These are phyloP conservation scores for Ptiloglossa arizonensis DNA, from an alignment of 1,140 invertebrate species.

Conservation along the genomic window DNA sequence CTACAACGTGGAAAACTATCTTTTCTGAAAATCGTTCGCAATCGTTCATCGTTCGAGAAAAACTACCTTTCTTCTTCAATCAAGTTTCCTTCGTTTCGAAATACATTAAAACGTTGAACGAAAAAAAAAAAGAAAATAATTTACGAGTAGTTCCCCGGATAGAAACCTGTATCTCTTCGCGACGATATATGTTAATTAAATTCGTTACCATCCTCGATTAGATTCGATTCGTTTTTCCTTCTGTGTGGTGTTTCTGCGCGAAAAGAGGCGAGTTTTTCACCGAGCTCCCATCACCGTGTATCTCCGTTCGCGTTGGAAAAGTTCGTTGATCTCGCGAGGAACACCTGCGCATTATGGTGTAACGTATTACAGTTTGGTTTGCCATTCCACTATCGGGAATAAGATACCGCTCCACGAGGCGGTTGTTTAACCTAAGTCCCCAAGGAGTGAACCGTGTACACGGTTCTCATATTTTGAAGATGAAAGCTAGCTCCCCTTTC, in stretches of 20 bases:
- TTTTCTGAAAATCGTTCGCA: no score
- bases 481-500: conserved; percentile 25
- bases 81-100: no score
- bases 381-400: background rate
- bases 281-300: background rate
- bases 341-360: no score
- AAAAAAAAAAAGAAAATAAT: no score
- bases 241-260: no score
- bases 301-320: background rate
- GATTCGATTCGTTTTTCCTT: no score
- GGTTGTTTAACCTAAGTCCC: background rate
- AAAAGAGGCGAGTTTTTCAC: background rate
- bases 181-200: background rate
- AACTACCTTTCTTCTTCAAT: no score
- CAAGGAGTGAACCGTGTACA: background rate
- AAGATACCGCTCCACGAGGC: background rate
- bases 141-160: no score
- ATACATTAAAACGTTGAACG: no score
- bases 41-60: no score
- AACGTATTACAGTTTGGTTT: background rate
- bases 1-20: no score
- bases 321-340: background rate
- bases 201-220: no score
- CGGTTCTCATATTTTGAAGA: conserved; percentile 18
- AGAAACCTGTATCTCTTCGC: background rate